Evolutionary conservation across 2,113 vertebrate species (phyloP).

Genomic region (Callocephalon fimbriatum): DNA sequence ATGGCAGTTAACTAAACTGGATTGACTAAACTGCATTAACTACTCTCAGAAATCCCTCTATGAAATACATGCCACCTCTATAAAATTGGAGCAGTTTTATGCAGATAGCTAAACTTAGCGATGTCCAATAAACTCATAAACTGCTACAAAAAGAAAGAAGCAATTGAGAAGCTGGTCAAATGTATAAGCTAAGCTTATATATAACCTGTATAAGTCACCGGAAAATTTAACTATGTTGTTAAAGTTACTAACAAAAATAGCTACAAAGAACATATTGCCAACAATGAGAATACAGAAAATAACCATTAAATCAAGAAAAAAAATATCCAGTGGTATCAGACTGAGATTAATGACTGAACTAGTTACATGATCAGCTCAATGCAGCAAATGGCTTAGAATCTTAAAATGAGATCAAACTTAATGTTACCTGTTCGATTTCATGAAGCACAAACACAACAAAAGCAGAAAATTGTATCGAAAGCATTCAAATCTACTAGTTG

Average conservation of each 20-base stretch:
- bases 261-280: not conserved
- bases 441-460: not conserved
- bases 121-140: not conserved
- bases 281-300: not conserved
- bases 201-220: not conserved
- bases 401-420: not conserved
- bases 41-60: not conserved
- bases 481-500: not conserved
- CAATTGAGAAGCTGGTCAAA: not conserved
- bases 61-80: not conserved
- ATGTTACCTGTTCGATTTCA: not conserved
- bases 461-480: not conserved
- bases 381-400: not conserved
- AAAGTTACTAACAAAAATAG: not conserved
- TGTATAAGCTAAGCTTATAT: not conserved
- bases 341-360: not conserved
- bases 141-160: not conserved
- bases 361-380: not conserved
- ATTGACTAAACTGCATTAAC: not conserved
- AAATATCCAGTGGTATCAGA: not conserved
- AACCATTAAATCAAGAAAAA: not conserved
- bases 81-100: not conserved
- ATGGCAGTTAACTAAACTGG: not conserved
- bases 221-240: not conserved
- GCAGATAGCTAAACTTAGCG: not conserved